A percentile compares a stretch with the other conserved stretches of the same genome.
These are phyloP conservation scores for Galleria mellonella DNA, from an alignment of 1,140 invertebrate genomes.

Conservation along the genomic window DNA sequence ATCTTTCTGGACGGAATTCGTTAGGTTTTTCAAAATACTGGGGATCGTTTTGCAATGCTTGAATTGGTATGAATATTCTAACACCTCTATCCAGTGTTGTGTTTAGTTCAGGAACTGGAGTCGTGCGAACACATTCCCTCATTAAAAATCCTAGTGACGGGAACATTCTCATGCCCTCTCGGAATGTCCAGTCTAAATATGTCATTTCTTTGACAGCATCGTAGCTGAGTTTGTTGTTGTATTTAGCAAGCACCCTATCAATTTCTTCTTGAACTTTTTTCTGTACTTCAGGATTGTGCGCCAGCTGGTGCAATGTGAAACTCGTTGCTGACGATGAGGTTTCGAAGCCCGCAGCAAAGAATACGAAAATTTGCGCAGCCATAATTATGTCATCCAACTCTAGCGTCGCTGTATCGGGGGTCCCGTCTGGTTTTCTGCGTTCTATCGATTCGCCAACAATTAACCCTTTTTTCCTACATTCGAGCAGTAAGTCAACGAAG, in stretches of 20 bases:
- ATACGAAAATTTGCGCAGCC: constrained; percentile 64
- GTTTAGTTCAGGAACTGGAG: constrained; percentile 40
- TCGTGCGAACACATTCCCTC: constrained; percentile 38
- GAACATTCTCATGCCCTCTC: constrained; percentile 56
- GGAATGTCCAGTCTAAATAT: constrained; percentile 33
- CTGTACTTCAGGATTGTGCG: constrained; percentile 72
- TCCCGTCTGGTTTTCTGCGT: neutral
- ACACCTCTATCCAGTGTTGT: constrained; percentile 31
- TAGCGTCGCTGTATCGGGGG: constrained; percentile 3
- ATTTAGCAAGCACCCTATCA: constrained; percentile 31
- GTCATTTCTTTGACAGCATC: constrained; percentile 40
- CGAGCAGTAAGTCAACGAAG: neutral
- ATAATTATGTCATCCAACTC: constrained; percentile 19
- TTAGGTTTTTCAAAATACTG: constrained; percentile 64
- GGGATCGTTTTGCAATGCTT: constrained; percentile 65
- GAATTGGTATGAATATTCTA: constrained; percentile 32
- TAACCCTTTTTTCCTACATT: neutral
- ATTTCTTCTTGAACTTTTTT: constrained; percentile 72
- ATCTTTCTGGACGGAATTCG: constrained; percentile 72
- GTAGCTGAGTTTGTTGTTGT: constrained; percentile 36
- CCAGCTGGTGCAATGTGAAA: constrained; percentile 67
- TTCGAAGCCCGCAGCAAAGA: constrained; percentile 74
- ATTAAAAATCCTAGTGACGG: constrained; percentile 46
- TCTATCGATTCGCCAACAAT: neutral
- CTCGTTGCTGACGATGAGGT: constrained; percentile 71